Conservation (phyloP, 2,888 invertebrate species). For the Macroteleia sp. region DNA sequence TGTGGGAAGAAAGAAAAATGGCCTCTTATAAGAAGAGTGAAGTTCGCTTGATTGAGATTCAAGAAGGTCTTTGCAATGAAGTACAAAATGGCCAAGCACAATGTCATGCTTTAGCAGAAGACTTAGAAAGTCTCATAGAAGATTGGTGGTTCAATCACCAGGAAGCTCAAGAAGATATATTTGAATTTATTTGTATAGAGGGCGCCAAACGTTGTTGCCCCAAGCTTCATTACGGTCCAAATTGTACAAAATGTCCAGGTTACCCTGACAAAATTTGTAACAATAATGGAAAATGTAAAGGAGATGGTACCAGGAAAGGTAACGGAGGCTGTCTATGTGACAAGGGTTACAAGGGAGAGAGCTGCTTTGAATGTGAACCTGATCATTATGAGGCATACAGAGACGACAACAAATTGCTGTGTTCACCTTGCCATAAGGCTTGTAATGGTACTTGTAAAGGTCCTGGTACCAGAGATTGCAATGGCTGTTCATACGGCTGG, state of each 20-base stretch:
- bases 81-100: slow-evolving; percentile 89
- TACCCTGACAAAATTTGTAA: slow-evolving; percentile 90
- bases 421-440: slow-evolving; percentile 91
- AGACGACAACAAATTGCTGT: slow-evolving; percentile 90
- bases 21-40: slow-evolving; percentile 94
- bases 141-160: no score
- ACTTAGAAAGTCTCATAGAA: no score
- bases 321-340: slow-evolving; percentile 96
- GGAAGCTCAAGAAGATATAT: no score
- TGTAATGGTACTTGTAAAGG: slow-evolving; percentile 91
- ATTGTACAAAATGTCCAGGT: slow-evolving; percentile 92
- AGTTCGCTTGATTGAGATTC: slow-evolving; percentile 95
- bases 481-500: slow-evolving; percentile 90
- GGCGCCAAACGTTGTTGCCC: slow-evolving; percentile 94
- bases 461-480: slow-evolving; percentile 89
- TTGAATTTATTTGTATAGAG: no score
- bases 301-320: slow-evolving; percentile 96
- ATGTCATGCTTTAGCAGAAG: no score
- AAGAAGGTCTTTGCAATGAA: slow-evolving; percentile 93
- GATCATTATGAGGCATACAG: slow-evolving; percentile 90
- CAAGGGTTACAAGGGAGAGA: slow-evolving; percentile 90
- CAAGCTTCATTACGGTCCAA: slow-evolving; percentile 91
- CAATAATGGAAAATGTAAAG: slow-evolving; percentile 93
- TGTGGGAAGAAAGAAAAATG: slow-evolving; percentile 96
- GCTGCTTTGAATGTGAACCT: slow-evolving; percentile 91